Evolutionary conservation across 2,113 vertebrate species (phyloP), one percentile per base, ranked within the genome.

Genomic region (Varanus salvator): DNA sequence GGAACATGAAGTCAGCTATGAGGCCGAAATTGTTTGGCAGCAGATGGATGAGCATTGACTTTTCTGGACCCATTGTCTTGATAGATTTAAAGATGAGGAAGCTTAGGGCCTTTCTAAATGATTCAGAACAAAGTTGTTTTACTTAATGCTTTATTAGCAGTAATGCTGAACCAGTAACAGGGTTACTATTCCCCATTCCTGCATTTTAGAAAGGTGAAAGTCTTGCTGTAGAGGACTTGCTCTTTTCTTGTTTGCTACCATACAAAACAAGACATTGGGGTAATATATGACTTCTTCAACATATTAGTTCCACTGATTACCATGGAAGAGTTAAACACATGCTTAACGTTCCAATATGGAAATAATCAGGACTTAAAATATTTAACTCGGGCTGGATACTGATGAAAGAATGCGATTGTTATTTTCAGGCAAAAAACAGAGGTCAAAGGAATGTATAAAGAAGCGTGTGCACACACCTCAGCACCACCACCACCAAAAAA

Each of bases 41-140:
- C 84, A 93, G 85, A n/a, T 2, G 15, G 27, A 17, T 52, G 64
- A 80, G 92, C 54, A 48, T 68, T 21, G 89, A 89, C 74, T 60
- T 87, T 83, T 27, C 31, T 90, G 77, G n/a, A 89, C 4, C 44
- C 80, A 27, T 83, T 72, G 72, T 77, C 90, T 34, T 80, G 19
- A 38, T 83, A n/a, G 60, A 29, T 81, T 85, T 71, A 71, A 87
- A 82, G 80, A 90, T 88, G 92, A 91, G 87, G 25, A 54, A 80
- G 52, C 25, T 52, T 29, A 44, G 5, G 75, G 6, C 38, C 7
- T 38, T 82, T 23, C 80, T 54, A 9, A 17, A 64, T 64, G 15
- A 38, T 60, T 64, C 31, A 64, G 17, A 82, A 64, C 34, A 66
- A 50, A 44, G 21, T 25, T 21, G 4, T 83, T 81, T 48, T 14